Percentiles rank a stretch among this genome's conserved stretches.
Conservation (phyloP, 64 coral and sea anemone species). For the Cladopsammia gracilis region DNA sequence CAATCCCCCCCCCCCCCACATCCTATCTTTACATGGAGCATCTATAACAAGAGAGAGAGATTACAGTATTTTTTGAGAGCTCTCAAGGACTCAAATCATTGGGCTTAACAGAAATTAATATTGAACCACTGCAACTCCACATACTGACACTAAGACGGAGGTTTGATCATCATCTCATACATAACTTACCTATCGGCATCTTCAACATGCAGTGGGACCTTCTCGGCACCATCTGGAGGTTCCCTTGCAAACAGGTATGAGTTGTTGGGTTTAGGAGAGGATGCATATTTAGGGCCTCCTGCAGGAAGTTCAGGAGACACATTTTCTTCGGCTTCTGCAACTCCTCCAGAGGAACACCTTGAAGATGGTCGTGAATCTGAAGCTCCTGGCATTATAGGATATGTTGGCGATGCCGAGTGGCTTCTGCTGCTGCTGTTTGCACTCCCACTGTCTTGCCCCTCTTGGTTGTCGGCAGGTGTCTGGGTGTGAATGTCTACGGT, state of each 20-base stretch:
- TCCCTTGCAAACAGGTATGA: conserved; percentile 93
- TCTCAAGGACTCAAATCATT: too few species aligned
- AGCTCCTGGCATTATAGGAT: conserved; percentile 71
- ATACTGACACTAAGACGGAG: background rate
- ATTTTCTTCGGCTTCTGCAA: conserved; percentile 56
- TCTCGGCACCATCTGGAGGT: conserved; percentile 97
- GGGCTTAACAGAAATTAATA: too few species aligned
- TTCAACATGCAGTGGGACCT: conserved; percentile 91
- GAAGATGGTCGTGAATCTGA: conserved; percentile 76
- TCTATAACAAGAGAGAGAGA: too few species aligned
- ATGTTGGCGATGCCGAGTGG: conserved; percentile 91
- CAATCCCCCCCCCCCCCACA: too few species aligned
- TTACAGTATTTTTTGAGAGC: too few species aligned
- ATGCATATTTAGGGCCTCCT: conserved; percentile 88
- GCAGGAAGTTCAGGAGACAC: conserved; percentile 74
- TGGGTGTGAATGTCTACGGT: conserved; percentile 90
- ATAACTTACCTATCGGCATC: conserved; percentile 72
- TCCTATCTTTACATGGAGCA: too few species aligned
- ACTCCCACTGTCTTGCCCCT: conserved; percentile 88
- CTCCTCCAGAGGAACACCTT: conserved; percentile 81
- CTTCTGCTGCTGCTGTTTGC: conserved; percentile 79
- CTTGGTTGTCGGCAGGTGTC: conserved; percentile 70
- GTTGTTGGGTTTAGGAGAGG: conserved; percentile 96
- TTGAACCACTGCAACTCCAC: background rate
- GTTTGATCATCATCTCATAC: background rate